Conservation (phyloP, 2,113 vertebrate genomes). For the Gymnocephalus cernua region DNA sequence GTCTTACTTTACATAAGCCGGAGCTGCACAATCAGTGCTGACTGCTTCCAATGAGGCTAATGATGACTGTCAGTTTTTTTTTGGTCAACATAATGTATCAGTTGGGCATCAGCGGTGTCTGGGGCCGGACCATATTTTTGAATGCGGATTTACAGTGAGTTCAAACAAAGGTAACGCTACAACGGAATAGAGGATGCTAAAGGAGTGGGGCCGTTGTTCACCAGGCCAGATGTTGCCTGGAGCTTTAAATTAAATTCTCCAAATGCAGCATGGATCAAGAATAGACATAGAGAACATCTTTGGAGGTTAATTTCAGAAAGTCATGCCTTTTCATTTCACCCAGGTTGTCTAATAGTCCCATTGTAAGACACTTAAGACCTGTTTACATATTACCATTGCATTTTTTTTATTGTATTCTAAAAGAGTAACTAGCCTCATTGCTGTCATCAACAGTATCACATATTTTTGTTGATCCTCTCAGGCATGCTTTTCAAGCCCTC, state of each 20-base stretch:
- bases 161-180: conserved; percentile 51
- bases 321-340: conserved; percentile 14
- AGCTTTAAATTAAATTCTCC: conserved; percentile 38
- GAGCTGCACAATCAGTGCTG: conserved; percentile 23
- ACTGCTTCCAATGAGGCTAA: conserved; percentile 34
- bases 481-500: neutral
- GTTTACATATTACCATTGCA: conserved; percentile 3
- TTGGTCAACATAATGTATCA: conserved; percentile 29
- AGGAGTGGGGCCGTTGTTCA: conserved; percentile 11
- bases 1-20: conserved; percentile 40
- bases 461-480: neutral
- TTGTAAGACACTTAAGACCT: neutral
- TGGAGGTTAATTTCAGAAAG: neutral
- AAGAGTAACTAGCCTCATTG: neutral
- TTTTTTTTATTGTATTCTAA: neutral
- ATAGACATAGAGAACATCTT: conserved; percentile 11
- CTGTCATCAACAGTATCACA: neutral
- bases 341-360: neutral
- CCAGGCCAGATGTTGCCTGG: conserved; percentile 29
- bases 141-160: conserved; percentile 33
- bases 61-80: conserved; percentile 31
- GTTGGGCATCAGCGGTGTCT: conserved; percentile 16
- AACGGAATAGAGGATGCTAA: conserved; percentile 1
- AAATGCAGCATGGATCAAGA: conserved; percentile 27
- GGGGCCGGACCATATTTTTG: conserved; percentile 11